Percentiles rank a stretch among this genome's conserved stretches.
phyloP scores from a whole-genome alignment of 2,888 invertebrate species.

The Hololepta plana region DNA sequence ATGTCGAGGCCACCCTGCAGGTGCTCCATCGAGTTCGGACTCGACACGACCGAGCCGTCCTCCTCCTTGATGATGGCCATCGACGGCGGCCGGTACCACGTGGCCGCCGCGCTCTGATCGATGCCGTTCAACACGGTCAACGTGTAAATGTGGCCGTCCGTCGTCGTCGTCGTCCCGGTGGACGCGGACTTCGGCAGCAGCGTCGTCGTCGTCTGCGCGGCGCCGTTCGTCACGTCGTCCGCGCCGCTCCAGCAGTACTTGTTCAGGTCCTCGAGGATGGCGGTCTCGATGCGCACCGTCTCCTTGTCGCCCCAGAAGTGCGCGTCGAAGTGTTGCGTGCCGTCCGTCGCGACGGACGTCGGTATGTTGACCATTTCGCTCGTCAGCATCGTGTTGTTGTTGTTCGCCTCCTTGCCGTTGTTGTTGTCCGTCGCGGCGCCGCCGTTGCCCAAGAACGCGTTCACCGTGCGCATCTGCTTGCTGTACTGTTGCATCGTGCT shows the following conservation, averaged over 20 bases:
- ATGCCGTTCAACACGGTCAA: constrained; percentile 71
- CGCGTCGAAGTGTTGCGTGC: constrained; percentile 22
- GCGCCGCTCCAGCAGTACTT: constrained; percentile 68
- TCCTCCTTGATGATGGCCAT: constrained; percentile 44
- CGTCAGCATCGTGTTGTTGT: constrained; percentile 25
- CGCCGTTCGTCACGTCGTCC: constrained; percentile 29
- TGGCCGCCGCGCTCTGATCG: constrained; percentile 25
- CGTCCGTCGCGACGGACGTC: constrained; percentile 26
- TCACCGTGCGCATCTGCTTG: constrained; percentile 48
- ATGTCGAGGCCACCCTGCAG: constrained; percentile 48
- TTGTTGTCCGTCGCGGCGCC: constrained; percentile 37
- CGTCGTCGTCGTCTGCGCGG: no score
- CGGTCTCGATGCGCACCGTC: constrained; percentile 50
- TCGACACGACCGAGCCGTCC: constrained; percentile 39
- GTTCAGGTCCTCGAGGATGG: constrained; percentile 68
- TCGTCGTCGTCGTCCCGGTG: constrained; percentile 36
- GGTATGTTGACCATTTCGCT: constrained; percentile 8
- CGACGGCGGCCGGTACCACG: constrained; percentile 37
- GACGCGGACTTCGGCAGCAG: constrained; percentile 37
- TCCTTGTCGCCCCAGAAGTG: constrained; percentile 56
- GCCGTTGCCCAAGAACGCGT: constrained; percentile 43
- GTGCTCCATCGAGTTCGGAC: constrained; percentile 37
- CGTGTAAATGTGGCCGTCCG: constrained; percentile 73
- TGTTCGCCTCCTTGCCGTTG: constrained; percentile 19
- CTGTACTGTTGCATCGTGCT: constrained; percentile 39